Percentiles rank a stretch among this genome's conserved stretches.
Conservation (phyloP, 2,888 invertebrate genomes). For the Morpho achilles region DNA sequence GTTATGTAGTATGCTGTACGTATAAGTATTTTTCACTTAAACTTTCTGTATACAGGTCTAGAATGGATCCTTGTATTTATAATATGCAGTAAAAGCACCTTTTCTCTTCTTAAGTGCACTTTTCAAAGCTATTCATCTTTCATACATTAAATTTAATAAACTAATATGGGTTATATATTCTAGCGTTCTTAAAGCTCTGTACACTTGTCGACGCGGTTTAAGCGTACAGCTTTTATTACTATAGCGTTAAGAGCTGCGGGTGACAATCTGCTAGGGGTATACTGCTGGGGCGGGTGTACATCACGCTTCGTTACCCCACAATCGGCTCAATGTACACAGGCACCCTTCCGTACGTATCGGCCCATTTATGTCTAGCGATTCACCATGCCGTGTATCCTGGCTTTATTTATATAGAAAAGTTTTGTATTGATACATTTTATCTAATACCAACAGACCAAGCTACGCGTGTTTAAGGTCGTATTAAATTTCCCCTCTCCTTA, state of each 20-base stretch:
- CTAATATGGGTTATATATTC: conserved; percentile 24
- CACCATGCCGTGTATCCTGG: conserved; percentile 10
- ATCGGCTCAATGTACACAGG: conserved; percentile 33
- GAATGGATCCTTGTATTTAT: no score
- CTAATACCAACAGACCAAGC: no score
- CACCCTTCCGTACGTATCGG: conserved; percentile 25
- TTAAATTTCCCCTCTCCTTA: no score
- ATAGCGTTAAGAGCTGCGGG: conserved; percentile 11
- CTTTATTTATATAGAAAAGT: conserved; percentile 17
- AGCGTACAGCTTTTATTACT: conserved; percentile 3
- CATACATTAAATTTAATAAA: conserved; percentile 26
- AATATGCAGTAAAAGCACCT: no score
- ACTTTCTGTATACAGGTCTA: no score
- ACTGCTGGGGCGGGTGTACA: conserved; percentile 28
- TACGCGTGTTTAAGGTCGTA: no score
- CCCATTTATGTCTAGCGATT: conserved; percentile 17
- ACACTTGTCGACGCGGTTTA: conserved; percentile 3
- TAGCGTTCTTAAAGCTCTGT: conserved; percentile 22
- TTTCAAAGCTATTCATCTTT: conserved; percentile 16
- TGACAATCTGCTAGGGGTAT: conserved; percentile 10
- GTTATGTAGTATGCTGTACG: no score
- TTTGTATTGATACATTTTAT: not conserved
- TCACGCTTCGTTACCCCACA: conserved; percentile 47
- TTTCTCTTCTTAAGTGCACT: not conserved
- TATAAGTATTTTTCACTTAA: no score